Conservation (phyloP, 2,888 invertebrate species). For the Sylvicola cinctus region DNA sequence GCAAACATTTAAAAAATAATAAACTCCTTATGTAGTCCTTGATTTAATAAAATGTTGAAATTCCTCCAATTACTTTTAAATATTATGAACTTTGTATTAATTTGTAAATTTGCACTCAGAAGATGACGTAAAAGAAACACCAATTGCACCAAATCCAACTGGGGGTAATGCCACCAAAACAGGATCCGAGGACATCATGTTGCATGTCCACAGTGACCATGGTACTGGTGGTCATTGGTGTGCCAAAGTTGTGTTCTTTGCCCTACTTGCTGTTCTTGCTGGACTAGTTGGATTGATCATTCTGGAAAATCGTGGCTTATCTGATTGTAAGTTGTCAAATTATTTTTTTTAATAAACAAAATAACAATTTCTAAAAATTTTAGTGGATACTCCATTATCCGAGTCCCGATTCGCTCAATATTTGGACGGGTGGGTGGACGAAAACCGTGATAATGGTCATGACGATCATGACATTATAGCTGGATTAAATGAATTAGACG, state of each 20-base stretch:
- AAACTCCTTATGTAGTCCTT: too few relatives aligned
- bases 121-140: conserved; percentile 13
- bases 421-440: conserved; percentile 62
- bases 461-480: conserved; percentile 21
- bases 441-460: conserved; percentile 15
- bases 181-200: conserved; percentile 46
- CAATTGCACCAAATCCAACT: conserved; percentile 11
- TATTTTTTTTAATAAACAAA: conserved; percentile 4
- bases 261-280: conserved; percentile 45
- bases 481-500: conserved; percentile 17
- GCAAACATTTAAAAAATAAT: too few relatives aligned
- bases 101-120: too few relatives aligned
- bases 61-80: too few relatives aligned
- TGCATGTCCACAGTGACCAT: conserved; percentile 57
- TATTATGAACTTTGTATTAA: too few relatives aligned
- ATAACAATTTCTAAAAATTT: conserved; percentile 6
- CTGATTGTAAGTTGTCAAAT: conserved; percentile 41
- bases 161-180: conserved; percentile 24
- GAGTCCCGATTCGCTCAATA: conserved; percentile 54
- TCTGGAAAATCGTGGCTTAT: conserved; percentile 54
- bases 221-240: conserved; percentile 67
- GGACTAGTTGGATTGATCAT: conserved; percentile 59
- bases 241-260: conserved; percentile 64
- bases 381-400: conserved; percentile 35
- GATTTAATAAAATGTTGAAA: too few relatives aligned